These are phyloP conservation scores for Drosophila monieri DNA, from an alignment of 2,888 invertebrate genomes.

Conservation along the genomic window DNA sequence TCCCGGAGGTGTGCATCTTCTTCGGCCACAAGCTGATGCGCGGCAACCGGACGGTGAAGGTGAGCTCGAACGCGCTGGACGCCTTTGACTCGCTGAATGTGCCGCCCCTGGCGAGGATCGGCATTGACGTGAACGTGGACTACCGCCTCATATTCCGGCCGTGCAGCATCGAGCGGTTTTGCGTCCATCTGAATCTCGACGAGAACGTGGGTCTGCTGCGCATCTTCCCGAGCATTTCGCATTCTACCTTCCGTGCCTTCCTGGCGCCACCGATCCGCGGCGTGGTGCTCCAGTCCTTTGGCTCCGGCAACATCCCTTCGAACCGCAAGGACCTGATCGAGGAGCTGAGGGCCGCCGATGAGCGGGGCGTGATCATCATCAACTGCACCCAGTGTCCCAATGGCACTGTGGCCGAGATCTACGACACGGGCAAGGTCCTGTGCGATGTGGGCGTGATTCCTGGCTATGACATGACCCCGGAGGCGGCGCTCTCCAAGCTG, in stretches of 20 bases:
- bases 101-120: slow-evolving; percentile 91
- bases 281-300: slow-evolving; percentile 95
- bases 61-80: slow-evolving; percentile 81
- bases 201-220: slow-evolving; percentile 93
- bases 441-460: slow-evolving; percentile 80
- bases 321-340: slow-evolving; percentile 91
- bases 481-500: slow-evolving; percentile 96
- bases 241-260: slow-evolving; percentile 89
- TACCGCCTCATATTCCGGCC: slow-evolving; percentile 86
- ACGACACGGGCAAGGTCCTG: slow-evolving; percentile 91
- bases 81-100: slow-evolving; percentile 90
- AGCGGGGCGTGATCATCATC: slow-evolving; percentile 92
- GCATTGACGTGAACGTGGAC: slow-evolving; percentile 89
- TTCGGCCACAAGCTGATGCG: slow-evolving; percentile 95
- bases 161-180: slow-evolving; percentile 87
- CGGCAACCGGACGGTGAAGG: slow-evolving; percentile 88
- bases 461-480: slow-evolving; percentile 88
- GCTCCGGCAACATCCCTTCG: slow-evolving; percentile 96
- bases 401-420: slow-evolving; percentile 91
- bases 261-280: slow-evolving; percentile 91
- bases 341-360: slow-evolving; percentile 88
- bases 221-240: slow-evolving; percentile 96
- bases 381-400: slow-evolving; percentile 96
- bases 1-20: slow-evolving; percentile 97
- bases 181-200: slow-evolving; percentile 90